These are phyloP conservation scores for Thera obeliscata DNA, from an alignment of 2,888 invertebrate species.

Conservation along the genomic window DNA sequence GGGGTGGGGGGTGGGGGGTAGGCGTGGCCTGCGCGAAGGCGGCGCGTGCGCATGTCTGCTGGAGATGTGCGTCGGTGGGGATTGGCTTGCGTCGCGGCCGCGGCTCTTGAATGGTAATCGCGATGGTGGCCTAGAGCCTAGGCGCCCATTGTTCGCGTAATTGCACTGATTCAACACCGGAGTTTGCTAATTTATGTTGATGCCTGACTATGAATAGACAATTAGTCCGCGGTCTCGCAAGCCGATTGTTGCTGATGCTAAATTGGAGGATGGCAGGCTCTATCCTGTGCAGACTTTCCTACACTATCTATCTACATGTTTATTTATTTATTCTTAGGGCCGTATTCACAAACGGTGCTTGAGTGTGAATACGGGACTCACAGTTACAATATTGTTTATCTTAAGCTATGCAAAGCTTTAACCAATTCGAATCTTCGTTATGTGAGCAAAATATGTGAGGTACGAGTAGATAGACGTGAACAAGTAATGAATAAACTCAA, in stretches of 20 bases:
- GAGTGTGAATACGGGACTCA: too few relatives aligned
- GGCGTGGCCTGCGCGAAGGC: constrained; percentile 47
- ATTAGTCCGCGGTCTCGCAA: constrained; percentile 10
- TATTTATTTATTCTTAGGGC: too few relatives aligned
- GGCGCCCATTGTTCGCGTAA: constrained; percentile 36
- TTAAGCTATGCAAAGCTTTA: too few relatives aligned
- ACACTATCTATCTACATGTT: not conserved
- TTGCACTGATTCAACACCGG: constrained; percentile 28
- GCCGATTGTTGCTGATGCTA: not conserved
- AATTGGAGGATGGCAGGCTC: not conserved
- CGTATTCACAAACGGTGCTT: too few relatives aligned
- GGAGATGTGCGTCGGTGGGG: constrained; percentile 34
- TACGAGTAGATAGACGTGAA: too few relatives aligned
- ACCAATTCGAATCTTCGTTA: too few relatives aligned
- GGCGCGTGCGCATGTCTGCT: constrained; percentile 56
- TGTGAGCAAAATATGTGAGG: too few relatives aligned
- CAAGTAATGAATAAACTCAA: too few relatives aligned
- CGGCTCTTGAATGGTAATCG: constrained; percentile 36
- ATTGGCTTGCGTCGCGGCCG: constrained; percentile 34
- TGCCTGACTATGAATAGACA: constrained; percentile 14
- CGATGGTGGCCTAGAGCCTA: constrained; percentile 31
- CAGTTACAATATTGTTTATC: too few relatives aligned
- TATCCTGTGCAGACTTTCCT: not conserved
- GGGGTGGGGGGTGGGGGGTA: constrained; percentile 44
- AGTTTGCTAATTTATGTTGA: constrained; percentile 25